These are phyloP conservation scores for Channallabes apus DNA, from an alignment of 2,797 vertebrate genomes.

Conservation along the genomic window DNA sequence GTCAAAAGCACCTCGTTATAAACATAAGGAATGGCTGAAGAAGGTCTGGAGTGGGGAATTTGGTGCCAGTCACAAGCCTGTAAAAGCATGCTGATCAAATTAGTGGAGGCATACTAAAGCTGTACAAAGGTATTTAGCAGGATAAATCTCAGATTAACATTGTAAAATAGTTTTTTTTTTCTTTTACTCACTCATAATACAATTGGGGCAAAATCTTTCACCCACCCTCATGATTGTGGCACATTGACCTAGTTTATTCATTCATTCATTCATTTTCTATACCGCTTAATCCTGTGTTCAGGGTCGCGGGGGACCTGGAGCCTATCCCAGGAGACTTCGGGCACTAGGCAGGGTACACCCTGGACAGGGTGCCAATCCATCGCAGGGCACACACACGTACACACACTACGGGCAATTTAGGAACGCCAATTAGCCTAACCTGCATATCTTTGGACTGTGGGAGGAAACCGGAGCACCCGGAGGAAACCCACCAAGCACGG, in stretches of 20 bases:
- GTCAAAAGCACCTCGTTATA: neutral
- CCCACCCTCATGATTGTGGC: neutral
- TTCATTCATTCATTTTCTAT: too few relatives aligned
- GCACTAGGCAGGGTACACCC: too few relatives aligned
- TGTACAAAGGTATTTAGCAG: conserved; percentile 52
- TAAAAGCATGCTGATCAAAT: conserved; percentile 31
- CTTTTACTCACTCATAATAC: neutral
- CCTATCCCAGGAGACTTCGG: too few relatives aligned
- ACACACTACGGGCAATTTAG: too few relatives aligned
- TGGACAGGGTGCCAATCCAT: too few relatives aligned
- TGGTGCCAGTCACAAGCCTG: conserved; percentile 58
- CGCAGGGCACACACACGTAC: too few relatives aligned
- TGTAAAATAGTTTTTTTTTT: conserved; percentile 28
- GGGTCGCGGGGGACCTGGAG: too few relatives aligned
- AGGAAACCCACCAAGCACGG: too few relatives aligned
- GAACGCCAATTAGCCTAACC: too few relatives aligned
- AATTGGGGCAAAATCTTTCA: neutral
- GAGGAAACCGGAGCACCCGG: too few relatives aligned
- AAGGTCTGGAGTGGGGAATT: conserved; percentile 26
- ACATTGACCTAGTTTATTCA: conserved; percentile 33
- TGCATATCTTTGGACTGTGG: too few relatives aligned
- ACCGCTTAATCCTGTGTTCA: too few relatives aligned
- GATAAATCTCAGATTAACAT: conserved; percentile 51
- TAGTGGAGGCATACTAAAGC: conserved; percentile 43
- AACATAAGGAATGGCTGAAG: neutral